Conservation (phyloP, 1,140 invertebrate genomes). For the Pseudomyrmex cubaensis region DNA sequence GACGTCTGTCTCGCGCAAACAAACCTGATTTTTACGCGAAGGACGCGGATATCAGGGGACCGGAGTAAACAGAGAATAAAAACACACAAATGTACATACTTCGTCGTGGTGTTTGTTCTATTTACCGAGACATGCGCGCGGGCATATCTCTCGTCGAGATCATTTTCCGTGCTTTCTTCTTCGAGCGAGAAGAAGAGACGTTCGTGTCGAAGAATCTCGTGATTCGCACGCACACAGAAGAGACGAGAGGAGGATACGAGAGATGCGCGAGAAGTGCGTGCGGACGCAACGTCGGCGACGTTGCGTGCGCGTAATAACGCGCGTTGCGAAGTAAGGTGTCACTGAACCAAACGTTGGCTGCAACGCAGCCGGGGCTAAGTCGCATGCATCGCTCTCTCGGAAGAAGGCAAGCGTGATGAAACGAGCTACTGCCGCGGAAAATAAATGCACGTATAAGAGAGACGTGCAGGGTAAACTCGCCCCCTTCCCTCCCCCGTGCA, state of each 20-base stretch:
- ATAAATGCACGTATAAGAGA: conserved; percentile 45
- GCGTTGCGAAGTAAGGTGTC: conserved; percentile 60
- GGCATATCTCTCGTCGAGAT: background rate
- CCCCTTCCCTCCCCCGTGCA: background rate
- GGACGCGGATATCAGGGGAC: no score
- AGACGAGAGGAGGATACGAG: background rate
- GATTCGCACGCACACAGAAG: conserved; percentile 44
- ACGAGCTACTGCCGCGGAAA: conserved; percentile 54
- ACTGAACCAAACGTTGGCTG: conserved; percentile 67
- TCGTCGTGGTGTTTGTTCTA: no score
- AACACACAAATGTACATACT: conserved; percentile 30
- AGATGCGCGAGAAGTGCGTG: conserved; percentile 54
- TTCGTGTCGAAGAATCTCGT: conserved; percentile 25
- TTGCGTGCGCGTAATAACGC: conserved; percentile 64
- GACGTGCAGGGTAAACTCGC: background rate
- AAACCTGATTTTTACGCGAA: no score
- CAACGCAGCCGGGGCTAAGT: conserved; percentile 13
- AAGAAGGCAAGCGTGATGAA: conserved; percentile 70
- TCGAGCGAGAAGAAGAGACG: background rate
- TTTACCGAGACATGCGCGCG: background rate
- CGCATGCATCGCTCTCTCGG: conserved; percentile 13
- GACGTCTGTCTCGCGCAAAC: no score
- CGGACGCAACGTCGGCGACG: background rate
- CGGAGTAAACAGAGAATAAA: conserved; percentile 49
- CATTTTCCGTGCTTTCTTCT: conserved; percentile 33